Percentiles rank a stretch among this genome's conserved stretches.
Conservation (phyloP, 2,113 vertebrate species). For the Thryonomys swinderianus region DNA sequence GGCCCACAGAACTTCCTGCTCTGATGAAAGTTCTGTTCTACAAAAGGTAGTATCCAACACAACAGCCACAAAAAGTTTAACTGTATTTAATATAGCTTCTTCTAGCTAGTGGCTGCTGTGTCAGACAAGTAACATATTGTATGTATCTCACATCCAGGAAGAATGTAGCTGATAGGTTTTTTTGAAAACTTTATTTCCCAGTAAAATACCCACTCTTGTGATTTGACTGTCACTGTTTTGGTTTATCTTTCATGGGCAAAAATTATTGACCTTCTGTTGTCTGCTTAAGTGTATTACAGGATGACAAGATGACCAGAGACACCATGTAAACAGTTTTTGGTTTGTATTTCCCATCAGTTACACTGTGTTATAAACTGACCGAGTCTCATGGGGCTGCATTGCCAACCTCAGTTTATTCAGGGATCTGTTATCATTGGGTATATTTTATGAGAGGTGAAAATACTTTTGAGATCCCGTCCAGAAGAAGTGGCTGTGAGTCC, state of each 20-base stretch:
- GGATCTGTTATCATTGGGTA: background rate
- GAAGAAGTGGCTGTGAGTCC: background rate
- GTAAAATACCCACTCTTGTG: background rate
- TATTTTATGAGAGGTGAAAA: background rate
- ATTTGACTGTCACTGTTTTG: background rate
- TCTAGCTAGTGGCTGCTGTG: background rate
- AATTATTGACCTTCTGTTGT: background rate
- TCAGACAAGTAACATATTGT: background rate
- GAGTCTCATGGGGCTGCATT: background rate
- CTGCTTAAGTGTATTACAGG: accelerated
- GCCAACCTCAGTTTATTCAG: background rate
- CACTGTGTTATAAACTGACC: background rate
- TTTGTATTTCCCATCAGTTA: background rate
- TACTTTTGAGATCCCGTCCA: background rate
- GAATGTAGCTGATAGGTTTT: background rate
- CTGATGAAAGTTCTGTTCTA: background rate
- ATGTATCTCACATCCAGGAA: background rate
- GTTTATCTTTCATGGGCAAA: background rate
- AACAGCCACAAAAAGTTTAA: background rate
- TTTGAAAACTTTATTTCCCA: constrained; percentile 7
- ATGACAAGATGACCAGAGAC: background rate
- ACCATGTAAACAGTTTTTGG: background rate
- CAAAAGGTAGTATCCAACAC: background rate
- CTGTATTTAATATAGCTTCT: constrained; percentile 3
- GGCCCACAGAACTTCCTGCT: background rate